These are phyloP conservation scores for Nysson spinosus DNA, from an alignment of 2,888 invertebrate species.

Conservation along the genomic window DNA sequence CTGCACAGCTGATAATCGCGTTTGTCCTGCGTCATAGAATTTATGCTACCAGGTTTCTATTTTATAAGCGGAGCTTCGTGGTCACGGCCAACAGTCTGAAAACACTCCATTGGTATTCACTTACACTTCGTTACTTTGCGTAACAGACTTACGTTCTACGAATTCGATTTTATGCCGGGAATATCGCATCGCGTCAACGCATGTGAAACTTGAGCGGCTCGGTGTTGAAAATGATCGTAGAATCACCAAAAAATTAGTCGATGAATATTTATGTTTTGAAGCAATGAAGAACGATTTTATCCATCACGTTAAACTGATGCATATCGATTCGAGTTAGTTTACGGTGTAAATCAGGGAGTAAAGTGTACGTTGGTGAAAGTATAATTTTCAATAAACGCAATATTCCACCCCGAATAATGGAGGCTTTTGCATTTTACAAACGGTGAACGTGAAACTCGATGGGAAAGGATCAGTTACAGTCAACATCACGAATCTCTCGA, in stretches of 20 bases:
- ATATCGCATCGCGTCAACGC: constrained; percentile 24
- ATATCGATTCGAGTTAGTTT: no score
- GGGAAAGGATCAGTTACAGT: constrained; percentile 2
- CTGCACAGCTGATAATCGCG: constrained; percentile 32
- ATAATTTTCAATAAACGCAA: not conserved
- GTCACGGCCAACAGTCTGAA: constrained; percentile 42
- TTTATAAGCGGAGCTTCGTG: constrained; percentile 32
- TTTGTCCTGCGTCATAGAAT: constrained; percentile 35
- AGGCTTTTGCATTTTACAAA: constrained; percentile 6
- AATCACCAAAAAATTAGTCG: no score
- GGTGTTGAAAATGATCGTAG: no score
- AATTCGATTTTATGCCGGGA: constrained; percentile 23
- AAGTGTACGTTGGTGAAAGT: no score
- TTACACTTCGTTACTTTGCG: constrained; percentile 37
- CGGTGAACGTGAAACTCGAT: not conserved
- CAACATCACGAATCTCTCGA: not conserved
- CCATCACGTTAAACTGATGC: no score
- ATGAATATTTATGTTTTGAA: no score
- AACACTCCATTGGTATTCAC: constrained; percentile 36
- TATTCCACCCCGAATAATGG: not conserved
- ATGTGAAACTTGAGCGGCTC: constrained; percentile 18
- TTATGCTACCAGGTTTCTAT: constrained; percentile 29
- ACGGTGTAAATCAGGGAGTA: no score
- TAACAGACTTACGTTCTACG: constrained; percentile 29
- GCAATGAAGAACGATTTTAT: no score